These are phyloP conservation scores for Cantharis rustica DNA, from an alignment of 2,888 invertebrate species.

Conservation along the genomic window DNA sequence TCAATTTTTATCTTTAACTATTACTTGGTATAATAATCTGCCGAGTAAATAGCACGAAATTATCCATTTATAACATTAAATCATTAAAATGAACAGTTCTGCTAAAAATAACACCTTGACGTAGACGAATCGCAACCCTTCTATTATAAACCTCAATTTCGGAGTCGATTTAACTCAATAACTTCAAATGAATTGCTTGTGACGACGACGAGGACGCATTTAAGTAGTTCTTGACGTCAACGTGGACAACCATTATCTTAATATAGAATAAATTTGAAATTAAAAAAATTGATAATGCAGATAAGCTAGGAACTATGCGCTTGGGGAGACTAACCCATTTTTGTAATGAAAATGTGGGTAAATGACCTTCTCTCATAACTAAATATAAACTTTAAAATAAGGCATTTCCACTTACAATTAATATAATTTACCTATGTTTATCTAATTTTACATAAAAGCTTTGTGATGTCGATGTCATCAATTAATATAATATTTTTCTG, in stretches of 20 bases:
- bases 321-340: background rate
- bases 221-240: background rate
- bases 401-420: background rate
- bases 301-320: background rate
- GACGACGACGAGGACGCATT: background rate
- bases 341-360: background rate
- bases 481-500: background rate
- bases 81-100: background rate
- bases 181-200: conserved; percentile 3
- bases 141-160: background rate
- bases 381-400: background rate
- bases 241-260: background rate
- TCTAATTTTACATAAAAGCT: background rate
- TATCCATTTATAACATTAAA: background rate
- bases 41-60: background rate
- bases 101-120: background rate
- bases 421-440: background rate
- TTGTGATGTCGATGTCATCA: background rate
- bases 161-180: background rate
- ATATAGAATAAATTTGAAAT: background rate
- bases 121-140: background rate
- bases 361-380: background rate
- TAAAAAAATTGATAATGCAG: background rate
- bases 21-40: background rate
- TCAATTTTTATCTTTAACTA: background rate